These are phyloP conservation scores for Chelidonichthys spinosus DNA, from an alignment of 2,797 vertebrate genomes.

Conservation along the genomic window DNA sequence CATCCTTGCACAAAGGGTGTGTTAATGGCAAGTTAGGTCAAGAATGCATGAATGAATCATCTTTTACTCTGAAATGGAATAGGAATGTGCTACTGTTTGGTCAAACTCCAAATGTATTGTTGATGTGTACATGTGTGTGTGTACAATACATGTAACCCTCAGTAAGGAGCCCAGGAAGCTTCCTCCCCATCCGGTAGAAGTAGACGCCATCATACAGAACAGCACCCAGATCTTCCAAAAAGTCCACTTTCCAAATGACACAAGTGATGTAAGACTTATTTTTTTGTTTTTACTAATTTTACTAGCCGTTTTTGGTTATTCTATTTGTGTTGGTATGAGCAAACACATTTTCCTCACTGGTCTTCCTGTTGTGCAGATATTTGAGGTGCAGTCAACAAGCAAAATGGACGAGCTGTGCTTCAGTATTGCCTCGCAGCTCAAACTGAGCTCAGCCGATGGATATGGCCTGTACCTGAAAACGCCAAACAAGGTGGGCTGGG, in stretches of 20 bases:
- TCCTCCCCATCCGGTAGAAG: slow-evolving; percentile 91
- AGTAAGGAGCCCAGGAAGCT: slow-evolving; percentile 89
- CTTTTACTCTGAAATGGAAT: neutral
- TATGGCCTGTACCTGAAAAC: slow-evolving; percentile 95
- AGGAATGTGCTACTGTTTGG: neutral
- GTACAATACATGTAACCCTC: slow-evolving; percentile 14
- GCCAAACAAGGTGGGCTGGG: slow-evolving; percentile 85
- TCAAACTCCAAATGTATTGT: neutral
- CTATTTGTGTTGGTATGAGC: too few species aligned
- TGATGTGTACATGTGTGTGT: neutral
- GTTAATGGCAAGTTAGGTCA: neutral
- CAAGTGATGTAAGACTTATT: slow-evolving; percentile 80
- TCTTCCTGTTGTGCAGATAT: slow-evolving; percentile 77
- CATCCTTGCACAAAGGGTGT: neutral
- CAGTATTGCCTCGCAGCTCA: slow-evolving; percentile 80
- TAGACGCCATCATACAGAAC: slow-evolving; percentile 92
- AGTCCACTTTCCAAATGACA: slow-evolving; percentile 90
- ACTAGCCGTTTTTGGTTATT: neutral
- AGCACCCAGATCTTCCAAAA: slow-evolving; percentile 91
- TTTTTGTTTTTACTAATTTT: neutral
- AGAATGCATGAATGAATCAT: neutral
- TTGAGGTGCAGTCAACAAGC: slow-evolving; percentile 88
- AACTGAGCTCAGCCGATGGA: slow-evolving; percentile 88
- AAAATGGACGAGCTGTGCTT: slow-evolving; percentile 87
- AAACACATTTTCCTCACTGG: neutral